Percentiles rank a stretch among this genome's conserved stretches.
Conservation (phyloP, 1,140 invertebrate species). For the Ostrea denselamellosa region DNA sequence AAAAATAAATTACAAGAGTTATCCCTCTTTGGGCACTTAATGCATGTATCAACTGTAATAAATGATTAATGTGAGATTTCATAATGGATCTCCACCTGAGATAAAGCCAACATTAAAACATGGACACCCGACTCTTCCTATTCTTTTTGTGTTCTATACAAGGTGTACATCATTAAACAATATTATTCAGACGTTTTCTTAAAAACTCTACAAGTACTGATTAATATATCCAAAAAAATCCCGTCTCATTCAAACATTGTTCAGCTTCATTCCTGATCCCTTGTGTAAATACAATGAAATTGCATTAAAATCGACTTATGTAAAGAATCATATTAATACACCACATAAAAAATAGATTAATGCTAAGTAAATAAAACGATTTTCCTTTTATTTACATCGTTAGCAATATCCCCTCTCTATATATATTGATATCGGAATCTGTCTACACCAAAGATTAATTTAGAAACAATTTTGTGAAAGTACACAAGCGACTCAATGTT, state of each 20-base stretch:
- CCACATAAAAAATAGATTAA: not conserved
- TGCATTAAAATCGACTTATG: not conserved
- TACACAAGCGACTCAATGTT: not conserved
- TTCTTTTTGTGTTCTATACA: too few species aligned
- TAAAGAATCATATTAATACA: not conserved
- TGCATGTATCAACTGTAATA: not conserved
- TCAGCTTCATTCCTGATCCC: not conserved
- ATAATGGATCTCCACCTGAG: too few species aligned
- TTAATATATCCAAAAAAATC: too few species aligned
- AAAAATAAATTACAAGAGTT: not conserved
- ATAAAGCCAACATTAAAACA: too few species aligned
- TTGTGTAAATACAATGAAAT: not conserved
- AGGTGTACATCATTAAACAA: too few species aligned
- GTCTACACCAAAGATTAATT: not conserved
- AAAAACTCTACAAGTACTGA: too few species aligned
- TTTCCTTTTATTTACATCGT: not conserved
- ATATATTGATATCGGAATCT: not conserved
- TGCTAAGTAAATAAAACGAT: not conserved
- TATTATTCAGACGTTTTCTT: too few species aligned
- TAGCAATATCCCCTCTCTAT: not conserved
- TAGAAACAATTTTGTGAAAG: slow-evolving; percentile 3
- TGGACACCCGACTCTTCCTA: too few species aligned
- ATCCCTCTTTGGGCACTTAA: not conserved
- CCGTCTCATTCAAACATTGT: too few species aligned
- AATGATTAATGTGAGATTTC: too few species aligned